Percentiles rank a stretch among this genome's conserved stretches.
Evolutionary conservation across 2,797 vertebrate species (phyloP).

Genomic region (Leptoclinus maculatus): DNA sequence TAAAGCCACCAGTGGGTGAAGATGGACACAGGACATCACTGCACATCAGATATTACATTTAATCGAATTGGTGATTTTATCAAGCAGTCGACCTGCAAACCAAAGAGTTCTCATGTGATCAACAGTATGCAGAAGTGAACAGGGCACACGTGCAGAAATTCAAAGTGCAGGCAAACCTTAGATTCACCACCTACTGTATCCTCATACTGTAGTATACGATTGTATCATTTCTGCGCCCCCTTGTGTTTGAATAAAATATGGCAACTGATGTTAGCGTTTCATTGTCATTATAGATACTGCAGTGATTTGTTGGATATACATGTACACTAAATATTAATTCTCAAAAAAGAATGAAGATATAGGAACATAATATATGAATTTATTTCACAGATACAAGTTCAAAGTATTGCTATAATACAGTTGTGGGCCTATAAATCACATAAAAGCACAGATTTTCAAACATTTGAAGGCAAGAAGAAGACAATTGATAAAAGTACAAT

Average conservation of each 20-base stretch:
- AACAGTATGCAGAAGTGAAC: background rate
- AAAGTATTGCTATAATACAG: conserved; percentile 56
- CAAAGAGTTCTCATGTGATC: background rate
- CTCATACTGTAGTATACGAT: no score
- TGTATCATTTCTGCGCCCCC: conserved; percentile 17
- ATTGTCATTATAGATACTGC: background rate
- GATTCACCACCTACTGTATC: background rate
- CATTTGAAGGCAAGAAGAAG: conserved; percentile 20
- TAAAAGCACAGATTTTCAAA: conserved; percentile 17
- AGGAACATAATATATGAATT: conserved; percentile 53
- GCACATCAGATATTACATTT: background rate
- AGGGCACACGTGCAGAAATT: background rate
- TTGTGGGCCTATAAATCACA: conserved; percentile 35
- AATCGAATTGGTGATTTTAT: background rate
- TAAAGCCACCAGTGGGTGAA: conserved; percentile 4
- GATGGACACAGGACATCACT: background rate
- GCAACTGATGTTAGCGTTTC: background rate
- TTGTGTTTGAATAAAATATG: conserved; percentile 18
- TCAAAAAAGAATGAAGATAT: background rate
- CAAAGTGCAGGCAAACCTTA: background rate
- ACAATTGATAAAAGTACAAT: background rate
- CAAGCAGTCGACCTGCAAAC: background rate
- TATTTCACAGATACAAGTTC: conserved; percentile 53
- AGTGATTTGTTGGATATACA: background rate
- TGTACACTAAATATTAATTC: background rate